Evolutionary conservation across 2,113 vertebrate genomes (phyloP).

Genomic region (Campylomormyrus numenius): DNA sequence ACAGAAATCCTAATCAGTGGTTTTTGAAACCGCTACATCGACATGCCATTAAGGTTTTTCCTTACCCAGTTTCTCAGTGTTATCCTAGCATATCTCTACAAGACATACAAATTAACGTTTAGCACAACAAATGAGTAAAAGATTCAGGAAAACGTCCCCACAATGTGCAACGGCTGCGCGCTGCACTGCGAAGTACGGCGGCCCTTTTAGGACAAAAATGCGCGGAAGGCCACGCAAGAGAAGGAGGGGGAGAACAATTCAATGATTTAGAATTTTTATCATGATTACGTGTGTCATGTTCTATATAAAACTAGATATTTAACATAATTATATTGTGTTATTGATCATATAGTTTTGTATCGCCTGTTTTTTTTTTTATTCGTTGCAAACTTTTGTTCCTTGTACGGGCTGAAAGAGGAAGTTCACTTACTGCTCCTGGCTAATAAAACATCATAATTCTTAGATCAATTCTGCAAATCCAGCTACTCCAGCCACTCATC

Average conservation of each 20-base stretch:
- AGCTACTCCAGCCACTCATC: neutral
- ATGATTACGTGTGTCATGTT: neutral
- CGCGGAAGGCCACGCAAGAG: neutral
- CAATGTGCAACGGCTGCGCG: neutral
- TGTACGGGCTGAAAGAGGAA: neutral
- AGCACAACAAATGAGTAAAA: neutral
- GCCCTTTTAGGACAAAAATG: neutral
- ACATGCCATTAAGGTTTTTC: neutral
- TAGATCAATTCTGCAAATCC: neutral
- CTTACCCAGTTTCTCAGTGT: constrained; percentile 11
- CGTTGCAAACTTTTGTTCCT: neutral
- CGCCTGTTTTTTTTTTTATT: neutral
- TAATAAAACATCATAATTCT: neutral
- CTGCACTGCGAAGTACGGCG: neutral
- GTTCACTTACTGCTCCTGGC: neutral
- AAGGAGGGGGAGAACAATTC: neutral
- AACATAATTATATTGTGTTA: neutral
- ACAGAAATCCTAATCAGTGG: neutral
- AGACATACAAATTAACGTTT: neutral
- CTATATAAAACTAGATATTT: neutral
- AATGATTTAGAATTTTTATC: neutral
- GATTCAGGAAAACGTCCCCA: neutral
- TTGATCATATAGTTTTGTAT: neutral
- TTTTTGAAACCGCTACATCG: neutral
- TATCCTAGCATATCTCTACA: neutral